These are phyloP conservation scores for Melanotaenia parkinsoni DNA, from an alignment of 2,797 vertebrate species.

Conservation along the genomic window DNA sequence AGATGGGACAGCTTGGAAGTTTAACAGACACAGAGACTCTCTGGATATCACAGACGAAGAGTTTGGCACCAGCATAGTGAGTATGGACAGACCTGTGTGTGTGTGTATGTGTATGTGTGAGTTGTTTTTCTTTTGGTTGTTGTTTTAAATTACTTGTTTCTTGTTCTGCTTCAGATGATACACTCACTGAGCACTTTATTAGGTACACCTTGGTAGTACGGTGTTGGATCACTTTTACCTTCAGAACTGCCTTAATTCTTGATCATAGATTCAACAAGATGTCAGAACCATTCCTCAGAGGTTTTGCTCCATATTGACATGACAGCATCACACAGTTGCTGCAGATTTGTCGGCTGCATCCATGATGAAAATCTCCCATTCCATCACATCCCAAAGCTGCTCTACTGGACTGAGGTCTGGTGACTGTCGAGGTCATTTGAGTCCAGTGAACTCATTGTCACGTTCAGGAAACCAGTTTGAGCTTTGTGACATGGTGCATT, in stretches of 20 bases:
- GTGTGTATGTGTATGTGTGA: background rate
- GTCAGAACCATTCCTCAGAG: no score
- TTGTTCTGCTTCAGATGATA: no score
- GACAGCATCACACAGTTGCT: no score
- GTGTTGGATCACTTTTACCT: background rate
- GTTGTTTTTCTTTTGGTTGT: background rate
- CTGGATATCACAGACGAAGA: conserved; percentile 89
- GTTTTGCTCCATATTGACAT: no score
- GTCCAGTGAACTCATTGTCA: no score
- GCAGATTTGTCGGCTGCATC: no score
- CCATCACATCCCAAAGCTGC: no score
- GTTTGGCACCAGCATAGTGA: conserved; percentile 90
- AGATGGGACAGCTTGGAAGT: conserved; percentile 75
- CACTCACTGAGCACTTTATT: background rate
- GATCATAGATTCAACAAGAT: background rate
- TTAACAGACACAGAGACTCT: conserved; percentile 82
- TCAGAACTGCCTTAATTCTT: background rate
- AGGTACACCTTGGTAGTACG: no score
- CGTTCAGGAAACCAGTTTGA: background rate
- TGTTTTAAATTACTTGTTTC: background rate
- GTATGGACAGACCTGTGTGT: conserved; percentile 41
- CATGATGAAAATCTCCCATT: no score
- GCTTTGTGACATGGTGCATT: conserved; percentile 16
- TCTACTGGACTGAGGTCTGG: no score
- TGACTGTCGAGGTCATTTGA: no score